Evolutionary conservation across 1,140 invertebrate species (phyloP), one percentile per base, ranked within the genome.

Genomic region (Hycleus cichorii): DNA sequence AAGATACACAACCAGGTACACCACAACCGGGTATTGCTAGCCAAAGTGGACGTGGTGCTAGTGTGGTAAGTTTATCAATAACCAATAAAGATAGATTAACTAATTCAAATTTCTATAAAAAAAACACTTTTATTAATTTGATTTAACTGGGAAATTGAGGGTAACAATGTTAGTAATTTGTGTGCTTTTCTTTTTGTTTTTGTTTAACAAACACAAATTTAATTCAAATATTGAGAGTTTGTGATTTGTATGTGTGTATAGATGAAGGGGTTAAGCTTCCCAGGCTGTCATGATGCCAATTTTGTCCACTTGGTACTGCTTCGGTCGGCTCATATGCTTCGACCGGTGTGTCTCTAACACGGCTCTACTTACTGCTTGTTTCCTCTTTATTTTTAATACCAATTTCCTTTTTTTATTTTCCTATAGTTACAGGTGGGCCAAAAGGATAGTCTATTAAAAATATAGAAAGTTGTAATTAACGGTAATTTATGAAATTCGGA

Each of bases 261-360:
- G 91, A 90, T 93, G 80, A 95, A 95, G 83, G 90, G 91, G 77
- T 83, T 93, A 74, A 89, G 89, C 85, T 93, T 94, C 80, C 91
- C 91, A 74, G 93, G 93, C 76, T 91, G 90, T 80, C 88, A 92
- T 77, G 91, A 95, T 83, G 87, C 91, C 73, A 84, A 87, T 76
- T 94, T 94, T 83, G 93, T 90, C 84, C 89, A 91, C 72, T 89
- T 91, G 81, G 89, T 96, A 75, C 82, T 92, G 79, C 91, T 94
- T 78, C 86, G 92, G 78, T 95, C 92, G 79, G 87, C 90, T 75
- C 90, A 93, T 79, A 87, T 95, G 75, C 85, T 97, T 77, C 88
- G 87, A 82, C 90, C 90, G 91, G 92, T 95, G 88, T 91, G 88
- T 85, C 76, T 62, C 56, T 60, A 62, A 63, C 64, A 62, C 67